phyloP scores from a whole-genome alignment of 1,140 invertebrate genomes.

The Drosophila sucinea region DNA sequence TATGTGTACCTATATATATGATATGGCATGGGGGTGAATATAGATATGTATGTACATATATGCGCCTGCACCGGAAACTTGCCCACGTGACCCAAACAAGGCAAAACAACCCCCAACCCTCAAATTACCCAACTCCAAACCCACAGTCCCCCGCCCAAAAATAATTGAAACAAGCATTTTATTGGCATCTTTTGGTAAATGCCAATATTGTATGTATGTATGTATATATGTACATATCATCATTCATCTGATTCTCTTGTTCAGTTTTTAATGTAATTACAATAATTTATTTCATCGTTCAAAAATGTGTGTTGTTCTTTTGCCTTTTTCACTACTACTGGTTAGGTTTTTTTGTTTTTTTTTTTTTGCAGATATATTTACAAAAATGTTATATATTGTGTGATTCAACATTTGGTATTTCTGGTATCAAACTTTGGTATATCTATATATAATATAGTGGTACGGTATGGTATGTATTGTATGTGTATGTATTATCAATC shows the following conservation, averaged over 20 bases:
- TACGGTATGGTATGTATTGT: slow-evolving; percentile 28
- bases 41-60: neutral
- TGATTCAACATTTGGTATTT: slow-evolving; percentile 47
- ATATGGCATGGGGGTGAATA: neutral
- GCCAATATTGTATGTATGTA: slow-evolving; percentile 50
- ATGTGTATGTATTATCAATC: slow-evolving; percentile 15
- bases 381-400: slow-evolving; percentile 49
- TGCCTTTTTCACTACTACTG: slow-evolving; percentile 59
- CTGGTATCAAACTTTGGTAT: slow-evolving; percentile 34
- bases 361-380: slow-evolving; percentile 56
- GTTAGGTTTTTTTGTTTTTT: slow-evolving; percentile 36
- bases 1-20: slow-evolving; percentile 44
- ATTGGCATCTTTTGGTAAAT: slow-evolving; percentile 54
- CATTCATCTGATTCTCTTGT: slow-evolving; percentile 8
- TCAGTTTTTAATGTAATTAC: slow-evolving; percentile 66
- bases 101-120: slow-evolving; percentile 2
- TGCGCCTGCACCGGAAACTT: neutral
- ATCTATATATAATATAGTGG: slow-evolving; percentile 20
- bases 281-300: slow-evolving; percentile 69
- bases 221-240: slow-evolving; percentile 8
- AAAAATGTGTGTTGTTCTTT: slow-evolving; percentile 41
- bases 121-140: neutral
- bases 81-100: slow-evolving; percentile 8
- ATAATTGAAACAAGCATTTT: slow-evolving; percentile 64
- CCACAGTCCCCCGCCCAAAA: slow-evolving; percentile 16